Conservation (phyloP, 23 tunicate species). For the Halocynthia roretzi region DNA sequence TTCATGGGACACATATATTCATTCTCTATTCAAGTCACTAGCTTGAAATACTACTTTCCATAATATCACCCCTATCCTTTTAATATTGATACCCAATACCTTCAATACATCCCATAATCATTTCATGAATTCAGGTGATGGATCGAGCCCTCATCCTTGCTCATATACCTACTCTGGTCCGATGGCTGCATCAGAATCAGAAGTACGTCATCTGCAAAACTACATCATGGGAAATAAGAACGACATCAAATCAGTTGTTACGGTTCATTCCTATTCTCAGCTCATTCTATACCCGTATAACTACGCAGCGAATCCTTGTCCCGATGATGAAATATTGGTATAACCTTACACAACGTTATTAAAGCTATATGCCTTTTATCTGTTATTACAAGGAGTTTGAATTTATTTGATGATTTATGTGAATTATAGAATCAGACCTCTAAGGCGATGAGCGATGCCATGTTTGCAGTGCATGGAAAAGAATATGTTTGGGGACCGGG, state of each 20-base stretch:
- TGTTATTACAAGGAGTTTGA: too few species aligned
- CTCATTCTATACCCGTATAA: slow-evolving; percentile 63
- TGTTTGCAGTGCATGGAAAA: slow-evolving; percentile 30
- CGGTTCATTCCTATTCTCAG: slow-evolving; percentile 78
- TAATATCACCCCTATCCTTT: too few species aligned
- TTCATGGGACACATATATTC: too few species aligned
- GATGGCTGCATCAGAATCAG: slow-evolving; percentile 14
- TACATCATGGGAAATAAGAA: not conserved
- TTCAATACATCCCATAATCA: too few species aligned
- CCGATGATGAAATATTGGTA: slow-evolving; percentile 26
- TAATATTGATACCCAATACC: too few species aligned
- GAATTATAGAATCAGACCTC: slow-evolving; percentile 40
- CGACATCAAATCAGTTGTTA: slow-evolving; percentile 40
- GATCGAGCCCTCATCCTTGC: slow-evolving; percentile 10
- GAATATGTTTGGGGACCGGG: slow-evolving; percentile 24
- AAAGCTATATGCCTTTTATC: too few species aligned
- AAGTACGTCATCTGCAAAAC: slow-evolving; percentile 16
- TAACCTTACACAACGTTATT: too few species aligned
- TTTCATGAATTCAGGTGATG: not conserved
- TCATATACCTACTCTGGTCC: slow-evolving; percentile 6
- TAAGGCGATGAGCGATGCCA: slow-evolving; percentile 50
- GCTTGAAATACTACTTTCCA: too few species aligned
- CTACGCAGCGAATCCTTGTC: slow-evolving; percentile 15
- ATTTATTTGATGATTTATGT: too few species aligned
- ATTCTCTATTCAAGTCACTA: too few species aligned